These are phyloP conservation scores for Drosophila oshimai DNA, from an alignment of 1,140 invertebrate species.

Conservation along the genomic window DNA sequence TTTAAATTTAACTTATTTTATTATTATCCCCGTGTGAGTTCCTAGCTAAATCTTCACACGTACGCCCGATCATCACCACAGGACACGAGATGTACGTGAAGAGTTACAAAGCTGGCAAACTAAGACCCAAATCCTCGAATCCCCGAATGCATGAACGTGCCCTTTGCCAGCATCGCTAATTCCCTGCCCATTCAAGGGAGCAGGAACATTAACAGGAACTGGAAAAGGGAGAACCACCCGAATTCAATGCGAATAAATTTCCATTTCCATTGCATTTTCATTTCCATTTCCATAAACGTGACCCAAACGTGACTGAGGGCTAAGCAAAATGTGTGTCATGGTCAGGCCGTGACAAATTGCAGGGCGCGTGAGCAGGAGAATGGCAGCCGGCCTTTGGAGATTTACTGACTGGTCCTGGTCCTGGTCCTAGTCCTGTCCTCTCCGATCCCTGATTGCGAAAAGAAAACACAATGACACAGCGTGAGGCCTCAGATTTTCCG, in stretches of 20 bases:
- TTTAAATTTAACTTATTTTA: too few relatives aligned
- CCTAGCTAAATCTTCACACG: neutral
- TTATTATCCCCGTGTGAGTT: neutral
- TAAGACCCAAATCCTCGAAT: neutral
- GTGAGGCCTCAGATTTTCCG: slow-evolving; percentile 33
- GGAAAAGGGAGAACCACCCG: slow-evolving; percentile 4
- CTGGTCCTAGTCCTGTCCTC: neutral
- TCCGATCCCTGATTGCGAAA: slow-evolving; percentile 31
- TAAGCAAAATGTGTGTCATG: slow-evolving; percentile 65
- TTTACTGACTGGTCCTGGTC: slow-evolving; percentile 3
- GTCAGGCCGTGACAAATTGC: slow-evolving; percentile 71
- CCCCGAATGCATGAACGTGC: slow-evolving; percentile 54
- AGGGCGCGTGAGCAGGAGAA: slow-evolving; percentile 70
- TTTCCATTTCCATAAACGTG: slow-evolving; percentile 47
- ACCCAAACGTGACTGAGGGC: slow-evolving; percentile 15
- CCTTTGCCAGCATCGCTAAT: slow-evolving; percentile 68
- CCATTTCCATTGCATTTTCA: slow-evolving; percentile 35
- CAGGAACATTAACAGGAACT: neutral
- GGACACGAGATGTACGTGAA: slow-evolving; percentile 33
- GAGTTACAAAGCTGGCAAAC: neutral
- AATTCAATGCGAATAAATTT: slow-evolving; percentile 75
- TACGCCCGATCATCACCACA: slow-evolving; percentile 26
- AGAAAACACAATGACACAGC: slow-evolving; percentile 57
- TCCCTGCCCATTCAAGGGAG: slow-evolving; percentile 23
- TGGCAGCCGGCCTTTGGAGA: slow-evolving; percentile 18